Evolutionary conservation across 2,797 vertebrate genomes (phyloP).

Genomic region (Graptemys geographica): DNA sequence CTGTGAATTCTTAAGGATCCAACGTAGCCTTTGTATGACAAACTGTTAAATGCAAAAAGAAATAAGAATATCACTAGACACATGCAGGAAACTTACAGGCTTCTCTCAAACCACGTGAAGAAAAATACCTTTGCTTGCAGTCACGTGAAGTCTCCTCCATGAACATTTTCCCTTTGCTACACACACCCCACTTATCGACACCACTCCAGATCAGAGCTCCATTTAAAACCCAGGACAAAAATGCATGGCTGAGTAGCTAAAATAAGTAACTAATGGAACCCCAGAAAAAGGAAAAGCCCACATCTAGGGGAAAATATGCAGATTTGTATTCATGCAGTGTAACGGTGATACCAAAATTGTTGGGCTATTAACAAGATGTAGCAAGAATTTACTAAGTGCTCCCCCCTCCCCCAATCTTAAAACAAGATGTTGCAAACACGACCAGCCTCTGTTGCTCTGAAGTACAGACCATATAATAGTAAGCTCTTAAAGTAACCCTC

Average conservation of each 20-base stretch:
- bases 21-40: constrained; percentile 43
- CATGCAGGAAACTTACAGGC: not conserved
- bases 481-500: not conserved
- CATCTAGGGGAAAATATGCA: not conserved
- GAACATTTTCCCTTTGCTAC: not conserved
- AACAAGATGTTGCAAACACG: not conserved
- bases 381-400: not conserved
- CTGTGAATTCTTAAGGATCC: constrained; percentile 65
- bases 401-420: not conserved
- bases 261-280: not conserved
- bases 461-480: not conserved
- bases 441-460: accelerated
- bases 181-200: not conserved
- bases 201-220: not conserved
- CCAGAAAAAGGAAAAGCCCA: not conserved
- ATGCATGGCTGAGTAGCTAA: not conserved
- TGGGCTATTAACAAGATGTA: not conserved
- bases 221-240: not conserved
- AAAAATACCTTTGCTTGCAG: not conserved
- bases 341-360: not conserved
- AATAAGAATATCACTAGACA: not conserved
- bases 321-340: not conserved
- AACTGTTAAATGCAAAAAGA: constrained; percentile 63
- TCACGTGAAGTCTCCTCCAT: not conserved
- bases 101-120: not conserved